Evolutionary conservation across 2,888 invertebrate genomes (phyloP).

Genomic region (Platycnemis pennipes): DNA sequence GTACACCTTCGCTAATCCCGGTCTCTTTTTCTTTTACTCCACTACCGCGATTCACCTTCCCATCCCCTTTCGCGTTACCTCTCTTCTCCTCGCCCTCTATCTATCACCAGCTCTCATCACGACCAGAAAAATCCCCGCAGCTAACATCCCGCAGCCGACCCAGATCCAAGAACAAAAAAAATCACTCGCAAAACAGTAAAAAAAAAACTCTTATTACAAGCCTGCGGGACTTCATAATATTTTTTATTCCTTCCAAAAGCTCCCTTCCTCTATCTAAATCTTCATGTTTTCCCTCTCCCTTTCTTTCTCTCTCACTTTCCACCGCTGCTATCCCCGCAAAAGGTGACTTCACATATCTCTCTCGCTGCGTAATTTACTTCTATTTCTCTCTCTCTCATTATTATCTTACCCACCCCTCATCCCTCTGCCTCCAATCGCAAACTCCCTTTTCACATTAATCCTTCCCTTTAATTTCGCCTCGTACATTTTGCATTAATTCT

Average conservation of each 20-base stretch:
- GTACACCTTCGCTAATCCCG: neutral
- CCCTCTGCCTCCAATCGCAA: too few species aligned
- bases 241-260: slow-evolving; percentile 17
- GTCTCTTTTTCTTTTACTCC: too few species aligned
- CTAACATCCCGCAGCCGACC: slow-evolving; percentile 13
- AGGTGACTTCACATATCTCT: neutral
- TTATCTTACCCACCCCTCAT: neutral
- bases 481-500: neutral
- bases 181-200: neutral
- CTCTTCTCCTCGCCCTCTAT: neutral
- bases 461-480: neutral
- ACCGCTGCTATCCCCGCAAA: neutral
- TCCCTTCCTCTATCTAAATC: slow-evolving; percentile 1
- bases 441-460: too few species aligned
- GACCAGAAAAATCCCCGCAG: slow-evolving; percentile 22
- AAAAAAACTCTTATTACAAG: slow-evolving; percentile 33
- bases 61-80: neutral
- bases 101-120: slow-evolving; percentile 31
- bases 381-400: neutral
- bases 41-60: too few species aligned
- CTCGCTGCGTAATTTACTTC: neutral
- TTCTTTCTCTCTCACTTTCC: neutral
- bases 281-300: neutral
- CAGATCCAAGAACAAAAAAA: slow-evolving; percentile 33
- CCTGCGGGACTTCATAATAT: slow-evolving; percentile 38